phyloP scores from a whole-genome alignment of 2,113 vertebrate genomes.

The Acinonyx jubatus region DNA sequence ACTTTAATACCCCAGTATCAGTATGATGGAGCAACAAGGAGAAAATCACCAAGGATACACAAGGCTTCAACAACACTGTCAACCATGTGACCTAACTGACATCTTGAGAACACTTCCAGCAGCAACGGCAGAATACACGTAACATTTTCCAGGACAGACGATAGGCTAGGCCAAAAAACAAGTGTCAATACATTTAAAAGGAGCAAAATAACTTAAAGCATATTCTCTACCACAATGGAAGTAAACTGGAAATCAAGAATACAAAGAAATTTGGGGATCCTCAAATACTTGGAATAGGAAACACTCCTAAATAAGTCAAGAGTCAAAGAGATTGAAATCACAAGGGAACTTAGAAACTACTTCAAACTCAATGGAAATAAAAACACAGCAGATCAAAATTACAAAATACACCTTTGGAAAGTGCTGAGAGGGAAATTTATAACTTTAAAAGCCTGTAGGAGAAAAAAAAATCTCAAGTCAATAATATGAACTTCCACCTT shows the following conservation, averaged over 20 bases:
- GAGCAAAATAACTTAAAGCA: background rate
- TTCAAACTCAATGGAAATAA: constrained; percentile 43
- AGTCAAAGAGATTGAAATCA: constrained; percentile 23
- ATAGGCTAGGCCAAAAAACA: background rate
- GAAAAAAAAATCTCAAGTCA: background rate
- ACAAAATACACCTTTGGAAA: background rate
- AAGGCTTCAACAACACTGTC: background rate
- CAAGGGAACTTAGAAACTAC: background rate
- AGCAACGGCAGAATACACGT: background rate
- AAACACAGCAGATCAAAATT: constrained; percentile 15
- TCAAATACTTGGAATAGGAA: background rate
- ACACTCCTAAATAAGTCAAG: background rate
- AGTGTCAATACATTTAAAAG: background rate
- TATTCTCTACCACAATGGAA: background rate
- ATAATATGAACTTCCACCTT: background rate
- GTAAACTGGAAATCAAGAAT: background rate
- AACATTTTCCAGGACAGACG: background rate
- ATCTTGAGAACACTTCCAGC: background rate
- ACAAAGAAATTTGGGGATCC: background rate
- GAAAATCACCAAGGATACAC: constrained; percentile 32
- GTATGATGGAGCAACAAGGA: background rate
- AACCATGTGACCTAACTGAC: background rate
- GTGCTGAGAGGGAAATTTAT: background rate
- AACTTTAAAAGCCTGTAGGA: background rate
- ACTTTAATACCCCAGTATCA: background rate